Base-by-base conservation (phyloP, 2,888 invertebrate genomes). In the Ormyrus nitidulus region DNA sequence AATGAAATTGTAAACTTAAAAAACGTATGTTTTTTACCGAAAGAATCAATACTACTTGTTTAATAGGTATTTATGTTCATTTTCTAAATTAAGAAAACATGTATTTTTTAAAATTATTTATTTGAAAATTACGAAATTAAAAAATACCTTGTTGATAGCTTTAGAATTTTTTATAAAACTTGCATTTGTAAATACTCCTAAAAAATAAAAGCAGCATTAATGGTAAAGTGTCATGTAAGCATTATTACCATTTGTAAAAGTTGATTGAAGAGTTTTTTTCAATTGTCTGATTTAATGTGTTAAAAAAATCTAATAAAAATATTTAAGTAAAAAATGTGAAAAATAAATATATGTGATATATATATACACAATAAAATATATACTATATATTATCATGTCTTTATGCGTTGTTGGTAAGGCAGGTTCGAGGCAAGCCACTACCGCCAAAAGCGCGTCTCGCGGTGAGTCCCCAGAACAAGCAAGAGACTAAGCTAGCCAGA, bases 41-140 rank as follows among this genome's bases (percentile, higher is more conserved):
- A 49, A 53, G 11, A 56, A 69, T 74, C 69, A 54, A 65, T 62
- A 74, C 44, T 51, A 53, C 53, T 44, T 75, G 34, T 76, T 48
- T 56, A 70, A 53, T 34, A 61, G 56, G 58, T 13, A 34, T 10
- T 2, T 53, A 19, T 0, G 34, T 49, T 53, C 51, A 34, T 59
- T 61, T 56, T 13, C 10, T 51, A 56, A 56, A 62, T 34, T 34
- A 10, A 59, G 62, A 13, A 54, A 59, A 59, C 66, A 71, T 19
- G 65, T 75, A 49, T 66, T 65, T 73, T 77, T 59, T 44, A 65
- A 66, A 72, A 77, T 9, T 64, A 77, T 73, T 69, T 80, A 69
- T 70, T 70, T 19, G 0, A 19, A 13, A n/a, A 1, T 13, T 6
- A 44, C 61, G 65, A 69, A 73, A 77, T 74, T 80, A n/a, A 49